Base-by-base conservation (phyloP, 2,888 invertebrate species). In the Galerucella nymphaeae region DNA sequence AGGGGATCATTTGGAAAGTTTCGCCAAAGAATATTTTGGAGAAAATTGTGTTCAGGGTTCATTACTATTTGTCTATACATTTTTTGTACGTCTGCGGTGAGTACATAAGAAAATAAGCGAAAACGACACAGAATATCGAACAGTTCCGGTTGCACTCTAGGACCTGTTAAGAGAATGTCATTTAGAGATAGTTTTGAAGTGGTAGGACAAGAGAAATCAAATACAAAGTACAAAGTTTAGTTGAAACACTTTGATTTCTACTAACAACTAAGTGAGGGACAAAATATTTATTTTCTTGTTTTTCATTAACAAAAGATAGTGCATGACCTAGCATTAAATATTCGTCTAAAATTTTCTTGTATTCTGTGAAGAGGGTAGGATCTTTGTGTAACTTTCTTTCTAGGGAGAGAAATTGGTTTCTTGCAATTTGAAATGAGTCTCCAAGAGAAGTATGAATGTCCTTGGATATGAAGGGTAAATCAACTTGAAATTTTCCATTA, bases 221-320 rank as follows among this genome's bases (percentile, higher is more conserved):
- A n/a, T n/a, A n/a, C n/a, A n/a, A n/a, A n/a, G n/a, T n/a, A n/a
- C n/a, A n/a, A n/a, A 74, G 58, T 75, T 66, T 48, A 13, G 76
- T 76, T 5, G 70, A 59, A 5, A 30, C n/a, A 55, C 70, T 75
- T 50, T 66, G 70, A 41, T 75, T 71, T 45, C 64, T 65, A 8
- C 73, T 73, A 1, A 74, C 75, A 61, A 69, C 73, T 14, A 74
- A 71, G 66, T 74, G 74, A 18, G 74, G 74, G 3, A 68, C 30
- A 18, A 74, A 72, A 48, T 69, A 71, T 66, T 72, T 69, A 14
- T 66, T n/a, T 30, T 41, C 20, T 30, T 30, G 30, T 30, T 30
- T 30, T 8, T 30, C 30, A 30, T 30, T 30, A 30, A 30, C 30
- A 30, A 30, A 8, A 30, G 30, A 30, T 4, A 66, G 48, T 48